These are phyloP conservation scores for Lomographa bimaculata DNA, from an alignment of 2,888 invertebrate genomes.

Conservation along the genomic window DNA sequence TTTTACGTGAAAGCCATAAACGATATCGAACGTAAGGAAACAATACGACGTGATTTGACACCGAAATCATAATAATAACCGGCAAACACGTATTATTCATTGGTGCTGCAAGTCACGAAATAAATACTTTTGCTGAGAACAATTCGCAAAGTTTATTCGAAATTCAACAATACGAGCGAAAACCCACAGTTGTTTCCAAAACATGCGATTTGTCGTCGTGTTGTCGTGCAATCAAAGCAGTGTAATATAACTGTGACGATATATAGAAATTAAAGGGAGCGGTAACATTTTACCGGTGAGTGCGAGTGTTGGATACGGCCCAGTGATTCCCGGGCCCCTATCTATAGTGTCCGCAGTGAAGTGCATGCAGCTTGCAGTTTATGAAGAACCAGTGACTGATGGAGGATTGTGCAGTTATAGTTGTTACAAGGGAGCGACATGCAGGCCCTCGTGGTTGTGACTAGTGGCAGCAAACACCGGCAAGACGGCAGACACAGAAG, in stretches of 20 bases:
- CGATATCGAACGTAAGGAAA: constrained; percentile 62
- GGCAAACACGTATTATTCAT: constrained; percentile 34
- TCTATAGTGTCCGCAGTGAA: constrained; percentile 35
- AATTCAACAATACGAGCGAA: constrained; percentile 44
- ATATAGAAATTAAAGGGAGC: constrained; percentile 56
- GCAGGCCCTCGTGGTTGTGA: constrained; percentile 65
- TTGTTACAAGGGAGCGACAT: constrained; percentile 64
- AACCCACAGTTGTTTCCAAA: constrained; percentile 67
- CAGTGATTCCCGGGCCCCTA: constrained; percentile 58
- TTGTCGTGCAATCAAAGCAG: constrained; percentile 51
- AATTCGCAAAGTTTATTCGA: constrained; percentile 33
- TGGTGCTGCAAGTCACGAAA: constrained; percentile 37
- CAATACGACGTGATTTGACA: constrained; percentile 52
- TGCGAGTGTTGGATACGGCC: constrained; percentile 71
- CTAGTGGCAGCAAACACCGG: constrained; percentile 60
- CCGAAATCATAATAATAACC: constrained; percentile 43
- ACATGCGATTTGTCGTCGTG: constrained; percentile 58
- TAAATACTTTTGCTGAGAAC: constrained; percentile 26
- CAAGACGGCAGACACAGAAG: constrained; percentile 74
- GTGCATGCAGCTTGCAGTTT: constrained; percentile 49
- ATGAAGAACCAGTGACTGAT: constrained; percentile 61
- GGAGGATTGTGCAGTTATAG: constrained; percentile 65
- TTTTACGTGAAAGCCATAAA: constrained; percentile 45
- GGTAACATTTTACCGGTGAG: constrained; percentile 62
- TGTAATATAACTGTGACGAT: constrained; percentile 58